Evolutionary conservation across 2,888 invertebrate species (phyloP).

Genomic region (Drosophila acutilabella): DNA sequence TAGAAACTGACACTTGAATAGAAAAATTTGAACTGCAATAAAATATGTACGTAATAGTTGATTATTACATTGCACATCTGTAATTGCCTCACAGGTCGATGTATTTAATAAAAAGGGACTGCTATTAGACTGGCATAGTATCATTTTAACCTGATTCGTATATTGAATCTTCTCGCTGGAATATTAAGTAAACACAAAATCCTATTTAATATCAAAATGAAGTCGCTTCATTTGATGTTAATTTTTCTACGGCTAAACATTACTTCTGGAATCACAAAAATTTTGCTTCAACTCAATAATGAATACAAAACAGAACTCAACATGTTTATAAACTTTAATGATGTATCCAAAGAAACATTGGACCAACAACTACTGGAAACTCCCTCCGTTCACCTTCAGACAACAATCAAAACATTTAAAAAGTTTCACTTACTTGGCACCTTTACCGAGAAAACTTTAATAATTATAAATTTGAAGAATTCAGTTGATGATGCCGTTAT

Average conservation of each 20-base stretch:
- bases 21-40: slow-evolving; percentile 12
- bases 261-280: neutral
- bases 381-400: slow-evolving; percentile 25
- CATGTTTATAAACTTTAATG: slow-evolving; percentile 40
- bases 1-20: slow-evolving; percentile 22
- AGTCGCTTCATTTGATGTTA: neutral
- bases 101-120: slow-evolving; percentile 32
- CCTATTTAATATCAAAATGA: neutral
- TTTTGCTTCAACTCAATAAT: slow-evolving; percentile 39
- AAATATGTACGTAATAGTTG: slow-evolving; percentile 17
- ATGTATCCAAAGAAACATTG: neutral
- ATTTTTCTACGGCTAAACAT: neutral
- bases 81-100: slow-evolving; percentile 36
- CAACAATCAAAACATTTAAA: neutral
- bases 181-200: neutral
- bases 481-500: neutral
- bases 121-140: slow-evolving; percentile 28
- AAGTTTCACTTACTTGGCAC: slow-evolving; percentile 32
- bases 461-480: slow-evolving; percentile 30
- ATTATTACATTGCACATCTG: slow-evolving; percentile 36
- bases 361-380: slow-evolving; percentile 1
- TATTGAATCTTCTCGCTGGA: neutral
- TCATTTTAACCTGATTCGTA: slow-evolving; percentile 26
- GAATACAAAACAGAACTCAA: slow-evolving; percentile 40
- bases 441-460: slow-evolving; percentile 31